phyloP scores from a whole-genome alignment of 2,888 invertebrate species.

The Cantharis flavilabris region DNA sequence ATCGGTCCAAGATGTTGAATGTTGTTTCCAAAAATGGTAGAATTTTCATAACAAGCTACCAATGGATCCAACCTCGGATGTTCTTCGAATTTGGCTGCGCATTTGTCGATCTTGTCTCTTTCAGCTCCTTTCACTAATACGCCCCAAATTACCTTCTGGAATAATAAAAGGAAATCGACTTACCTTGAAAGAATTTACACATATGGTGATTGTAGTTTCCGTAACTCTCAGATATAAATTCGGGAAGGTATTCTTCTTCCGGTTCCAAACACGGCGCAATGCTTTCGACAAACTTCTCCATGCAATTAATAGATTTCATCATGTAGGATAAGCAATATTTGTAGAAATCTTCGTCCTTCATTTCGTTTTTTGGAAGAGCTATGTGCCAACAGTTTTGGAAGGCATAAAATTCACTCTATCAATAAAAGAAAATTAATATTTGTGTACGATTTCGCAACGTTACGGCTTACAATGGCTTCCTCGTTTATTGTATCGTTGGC shows the following conservation, averaged over 20 bases:
- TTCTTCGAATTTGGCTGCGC: not conserved
- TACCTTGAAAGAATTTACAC: conserved; percentile 4
- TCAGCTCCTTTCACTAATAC: not conserved
- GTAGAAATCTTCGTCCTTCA: conserved; percentile 1
- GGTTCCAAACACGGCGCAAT: conserved; percentile 8
- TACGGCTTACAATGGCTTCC: conserved; percentile 4
- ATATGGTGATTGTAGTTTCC: conserved; percentile 14
- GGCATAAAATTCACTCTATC: conserved; percentile 4
- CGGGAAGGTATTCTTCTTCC: conserved; percentile 11
- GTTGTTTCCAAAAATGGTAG: conserved; percentile 11
- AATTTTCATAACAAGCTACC: conserved; percentile 5
- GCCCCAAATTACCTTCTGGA: not conserved
- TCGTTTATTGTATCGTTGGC: not conserved
- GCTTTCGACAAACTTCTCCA: not conserved
- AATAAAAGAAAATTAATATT: not conserved
- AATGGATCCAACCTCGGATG: not conserved
- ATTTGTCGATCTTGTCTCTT: not conserved
- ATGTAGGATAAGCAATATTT: conserved; percentile 10
- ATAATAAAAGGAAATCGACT: not conserved
- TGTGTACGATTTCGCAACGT: not conserved
- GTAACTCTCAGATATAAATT: conserved; percentile 13
- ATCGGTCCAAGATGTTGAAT: not conserved
- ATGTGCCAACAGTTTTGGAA: conserved; percentile 7
- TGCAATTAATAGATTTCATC: not conserved
- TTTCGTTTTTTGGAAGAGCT: not conserved